Evolutionary conservation across 2,113 vertebrate species (phyloP).

Genomic region (Nesoenas mayeri): DNA sequence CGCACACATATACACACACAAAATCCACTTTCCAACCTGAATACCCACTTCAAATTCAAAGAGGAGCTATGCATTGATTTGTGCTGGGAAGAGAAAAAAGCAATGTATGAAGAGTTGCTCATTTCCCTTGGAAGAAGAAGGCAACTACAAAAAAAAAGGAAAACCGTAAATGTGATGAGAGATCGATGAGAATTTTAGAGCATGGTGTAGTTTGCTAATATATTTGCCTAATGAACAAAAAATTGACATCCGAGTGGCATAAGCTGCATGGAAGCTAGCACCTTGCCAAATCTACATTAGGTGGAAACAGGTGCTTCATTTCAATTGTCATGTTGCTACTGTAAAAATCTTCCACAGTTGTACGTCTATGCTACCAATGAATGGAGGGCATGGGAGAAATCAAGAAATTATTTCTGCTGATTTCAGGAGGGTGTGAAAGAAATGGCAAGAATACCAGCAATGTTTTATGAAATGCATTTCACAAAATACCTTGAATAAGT

Average conservation of each 20-base stretch:
- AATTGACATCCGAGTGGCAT: constrained; percentile 1
- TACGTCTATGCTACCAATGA: not conserved
- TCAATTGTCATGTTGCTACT: not conserved
- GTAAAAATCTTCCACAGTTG: not conserved
- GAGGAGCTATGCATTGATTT: not conserved
- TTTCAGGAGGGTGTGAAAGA: not conserved
- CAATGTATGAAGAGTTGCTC: not conserved
- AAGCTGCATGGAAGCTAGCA: not conserved
- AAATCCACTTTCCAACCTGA: not conserved
- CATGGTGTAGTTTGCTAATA: not conserved
- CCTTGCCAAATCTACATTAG: not conserved
- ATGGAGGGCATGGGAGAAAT: not conserved
- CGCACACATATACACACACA: not conserved
- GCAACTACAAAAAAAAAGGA: not conserved
- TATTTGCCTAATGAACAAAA: constrained; percentile 19
- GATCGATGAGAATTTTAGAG: not conserved
- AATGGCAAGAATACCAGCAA: not conserved
- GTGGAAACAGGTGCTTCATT: not conserved
- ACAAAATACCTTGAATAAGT: not conserved
- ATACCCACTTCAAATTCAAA: not conserved
- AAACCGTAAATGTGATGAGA: not conserved
- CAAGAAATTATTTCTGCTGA: not conserved
- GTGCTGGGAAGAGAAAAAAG: not conserved
- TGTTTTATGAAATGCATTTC: not conserved
- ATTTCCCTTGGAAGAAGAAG: not conserved